phyloP scores from a whole-genome alignment of 2,113 vertebrate species.

The Macrotis lagotis region DNA sequence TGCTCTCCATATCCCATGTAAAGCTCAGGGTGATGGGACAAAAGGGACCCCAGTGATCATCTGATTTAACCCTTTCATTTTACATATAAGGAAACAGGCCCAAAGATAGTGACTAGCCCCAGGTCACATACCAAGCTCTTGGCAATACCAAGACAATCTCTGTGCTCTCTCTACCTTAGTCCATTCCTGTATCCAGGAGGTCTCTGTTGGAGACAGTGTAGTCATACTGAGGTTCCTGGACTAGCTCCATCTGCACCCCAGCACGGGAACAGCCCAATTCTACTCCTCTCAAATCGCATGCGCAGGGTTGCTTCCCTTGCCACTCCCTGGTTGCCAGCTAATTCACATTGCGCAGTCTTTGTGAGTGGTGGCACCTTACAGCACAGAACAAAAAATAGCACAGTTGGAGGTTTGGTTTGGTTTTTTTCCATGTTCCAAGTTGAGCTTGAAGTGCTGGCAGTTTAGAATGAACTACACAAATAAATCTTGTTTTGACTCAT shows the following conservation, averaged over 20 bases:
- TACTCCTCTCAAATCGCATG: not conserved
- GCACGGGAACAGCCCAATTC: not conserved
- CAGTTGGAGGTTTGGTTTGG: conserved; percentile 38
- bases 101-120: conserved; percentile 29
- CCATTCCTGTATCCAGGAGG: not conserved
- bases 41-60: not conserved
- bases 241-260: not conserved
- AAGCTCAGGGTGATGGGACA: not conserved
- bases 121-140: not conserved
- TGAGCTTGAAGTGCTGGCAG: conserved; percentile 74
- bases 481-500: conserved; percentile 82
- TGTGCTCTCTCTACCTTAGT: not conserved
- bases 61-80: not conserved
- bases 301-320: not conserved
- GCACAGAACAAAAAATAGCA: conserved; percentile 71
- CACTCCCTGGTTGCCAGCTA: not conserved
- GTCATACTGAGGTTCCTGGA: not conserved
- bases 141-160: not conserved
- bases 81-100: not conserved
- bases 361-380: conserved; percentile 51
- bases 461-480: conserved; percentile 74
- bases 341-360: conserved; percentile 52
- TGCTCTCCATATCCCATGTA: not conserved
- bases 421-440: conserved; percentile 61
- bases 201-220: not conserved